Evolutionary conservation across 2,888 invertebrate species (phyloP).

Genomic region (Calliphora vomitoria): DNA sequence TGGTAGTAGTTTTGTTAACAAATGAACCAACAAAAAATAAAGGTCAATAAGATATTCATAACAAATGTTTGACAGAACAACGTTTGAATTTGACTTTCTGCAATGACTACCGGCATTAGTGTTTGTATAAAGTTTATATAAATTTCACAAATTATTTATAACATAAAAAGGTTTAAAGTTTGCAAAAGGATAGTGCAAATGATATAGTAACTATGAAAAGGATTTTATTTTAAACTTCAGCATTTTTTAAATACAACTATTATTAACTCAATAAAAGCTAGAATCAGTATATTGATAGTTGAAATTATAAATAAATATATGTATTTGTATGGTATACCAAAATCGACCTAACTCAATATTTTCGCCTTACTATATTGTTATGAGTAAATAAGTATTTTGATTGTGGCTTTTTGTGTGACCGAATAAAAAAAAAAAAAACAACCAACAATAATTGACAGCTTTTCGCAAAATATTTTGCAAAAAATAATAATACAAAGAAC

Average conservation of each 20-base stretch:
- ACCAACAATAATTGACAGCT: constrained; percentile 60
- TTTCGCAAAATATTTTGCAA: constrained; percentile 27
- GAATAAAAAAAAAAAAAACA: not conserved
- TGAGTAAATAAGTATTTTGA: constrained; percentile 10
- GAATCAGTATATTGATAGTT: not conserved
- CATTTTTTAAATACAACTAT: too few relatives aligned
- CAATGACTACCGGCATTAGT: not conserved
- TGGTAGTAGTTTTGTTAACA: constrained; percentile 10
- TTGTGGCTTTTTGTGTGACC: not conserved
- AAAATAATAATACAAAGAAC: not conserved
- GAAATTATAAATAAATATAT: not conserved
- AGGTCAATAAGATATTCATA: constrained; percentile 51
- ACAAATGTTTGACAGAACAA: constrained; percentile 40
- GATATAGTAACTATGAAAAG: too few relatives aligned
- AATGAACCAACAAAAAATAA: not conserved
- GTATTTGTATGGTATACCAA: not conserved
- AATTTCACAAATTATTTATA: not conserved
- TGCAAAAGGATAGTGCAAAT: too few relatives aligned
- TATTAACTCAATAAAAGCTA: too few relatives aligned
- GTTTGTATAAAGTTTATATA: not conserved
- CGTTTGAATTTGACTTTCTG: constrained; percentile 17
- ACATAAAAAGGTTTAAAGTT: not conserved
- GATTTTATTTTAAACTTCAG: too few relatives aligned
- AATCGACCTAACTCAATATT: not conserved
- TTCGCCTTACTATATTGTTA: not conserved